Base-by-base conservation (phyloP, 2,888 invertebrate genomes). In the Pollenia amentaria region DNA sequence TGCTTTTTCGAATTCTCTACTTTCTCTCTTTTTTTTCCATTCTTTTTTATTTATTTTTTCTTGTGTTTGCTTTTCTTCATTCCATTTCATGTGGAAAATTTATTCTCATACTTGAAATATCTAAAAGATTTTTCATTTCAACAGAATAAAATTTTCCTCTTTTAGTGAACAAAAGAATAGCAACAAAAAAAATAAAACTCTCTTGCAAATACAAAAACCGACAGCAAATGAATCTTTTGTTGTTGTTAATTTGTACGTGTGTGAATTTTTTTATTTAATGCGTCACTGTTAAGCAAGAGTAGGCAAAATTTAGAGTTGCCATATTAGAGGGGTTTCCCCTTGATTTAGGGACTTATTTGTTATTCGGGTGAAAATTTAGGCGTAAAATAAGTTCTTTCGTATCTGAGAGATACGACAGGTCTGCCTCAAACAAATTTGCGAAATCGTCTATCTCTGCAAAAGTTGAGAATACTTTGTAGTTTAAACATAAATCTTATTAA, bases 241-340 rank as follows among this genome's bases (percentile, higher is more conserved):
- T 42, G 70, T 62, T 82, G 51, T 44, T 29, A 29, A 29, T 29
- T 29, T 48, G 2, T 57, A 16, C 48, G 46, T 46, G 12, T 72
- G 46, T 10, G 46, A n/a, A n/a, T n/a, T 38, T 21, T 2, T 38
- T 21, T 72, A 55, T 60, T 55, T 65, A 76, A 80, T 87, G 80
- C 79, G 80, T 78, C 82, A 82, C 67, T 62, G 78, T 82, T 67
- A 65, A 69, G n/a, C 55, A 57, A 69, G 53, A 85, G 53, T 69
- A 18, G 62, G 44, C 60, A 29, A 11, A 42, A 29, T 29, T 29
- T 55, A 16, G 51, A 55, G 29, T 6, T 29, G 29, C 29, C 29
- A 29, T 29, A 29, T 29, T 29, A 29, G 6, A 29, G 29, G 29
- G 29, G 29, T 29, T 29, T 29, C 29, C 29, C 29, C 6, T 29